A percentile compares a stretch with the other conserved stretches of the same genome.
phyloP scores from a whole-genome alignment of 2,797 vertebrate species.

The Dromococcyx pavoninus region DNA sequence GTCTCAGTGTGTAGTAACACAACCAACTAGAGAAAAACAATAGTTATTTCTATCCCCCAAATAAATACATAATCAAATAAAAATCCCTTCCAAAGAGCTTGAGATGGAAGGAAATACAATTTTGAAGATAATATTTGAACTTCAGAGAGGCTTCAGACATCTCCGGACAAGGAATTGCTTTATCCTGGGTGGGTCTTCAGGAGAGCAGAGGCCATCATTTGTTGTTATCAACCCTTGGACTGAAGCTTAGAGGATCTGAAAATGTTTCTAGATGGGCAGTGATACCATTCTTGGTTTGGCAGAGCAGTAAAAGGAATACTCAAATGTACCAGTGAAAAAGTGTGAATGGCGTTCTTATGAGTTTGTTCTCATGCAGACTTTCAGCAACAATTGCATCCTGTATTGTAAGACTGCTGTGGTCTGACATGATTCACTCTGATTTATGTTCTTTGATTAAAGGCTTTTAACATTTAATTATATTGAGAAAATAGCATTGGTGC shows the following conservation, averaged over 20 bases:
- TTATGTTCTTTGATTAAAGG: constrained; percentile 73
- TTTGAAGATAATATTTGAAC: background rate
- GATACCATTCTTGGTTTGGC: background rate
- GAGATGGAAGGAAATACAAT: background rate
- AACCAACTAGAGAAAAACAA: background rate
- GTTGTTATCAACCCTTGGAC: background rate
- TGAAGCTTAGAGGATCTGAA: background rate
- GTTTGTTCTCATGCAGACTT: background rate
- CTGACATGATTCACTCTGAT: constrained; percentile 57
- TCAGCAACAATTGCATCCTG: background rate
- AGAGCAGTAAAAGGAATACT: constrained; percentile 25
- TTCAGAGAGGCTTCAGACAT: background rate
- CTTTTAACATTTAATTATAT: constrained; percentile 71
- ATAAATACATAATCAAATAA: constrained; percentile 19
- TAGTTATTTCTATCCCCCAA: background rate
- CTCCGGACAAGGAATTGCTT: background rate
- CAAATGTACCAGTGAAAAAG: background rate
- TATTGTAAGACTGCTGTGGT: background rate
- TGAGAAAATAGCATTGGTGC: background rate
- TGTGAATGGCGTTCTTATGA: constrained; percentile 30
- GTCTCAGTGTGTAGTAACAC: background rate
- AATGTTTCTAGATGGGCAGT: background rate
- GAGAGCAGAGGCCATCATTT: background rate
- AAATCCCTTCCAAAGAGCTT: background rate
- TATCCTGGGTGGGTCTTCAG: background rate